Conservation (phyloP, 2,888 invertebrate species). For the Cybosia mesomella region DNA sequence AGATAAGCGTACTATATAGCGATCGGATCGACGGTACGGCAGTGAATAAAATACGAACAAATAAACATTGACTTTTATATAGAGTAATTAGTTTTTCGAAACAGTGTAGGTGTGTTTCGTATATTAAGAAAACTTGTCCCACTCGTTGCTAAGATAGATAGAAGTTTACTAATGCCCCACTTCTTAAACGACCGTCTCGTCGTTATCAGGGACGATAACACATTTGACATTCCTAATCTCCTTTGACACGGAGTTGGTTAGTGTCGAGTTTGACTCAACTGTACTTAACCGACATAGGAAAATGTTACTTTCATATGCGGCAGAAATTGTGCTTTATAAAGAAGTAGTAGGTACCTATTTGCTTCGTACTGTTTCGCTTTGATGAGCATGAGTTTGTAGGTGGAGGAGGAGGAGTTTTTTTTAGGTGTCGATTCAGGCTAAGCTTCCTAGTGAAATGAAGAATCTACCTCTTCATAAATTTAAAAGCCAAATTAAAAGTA, state of each 20-base stretch:
- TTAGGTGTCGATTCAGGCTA: too few relatives aligned
- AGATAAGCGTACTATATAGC: too few relatives aligned
- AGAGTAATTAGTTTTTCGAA: not conserved
- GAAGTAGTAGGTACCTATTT: not conserved
- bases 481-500: too few relatives aligned
- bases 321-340: not conserved
- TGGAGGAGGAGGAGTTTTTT: not conserved
- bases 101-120: not conserved
- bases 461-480: too few relatives aligned
- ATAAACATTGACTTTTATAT: not conserved
- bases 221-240: constrained; percentile 41
- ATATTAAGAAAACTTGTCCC: not conserved
- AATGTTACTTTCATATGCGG: not conserved
- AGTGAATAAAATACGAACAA: not conserved
- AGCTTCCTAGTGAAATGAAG: too few relatives aligned
- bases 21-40: too few relatives aligned
- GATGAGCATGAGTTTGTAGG: not conserved
- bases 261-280: constrained; percentile 21
- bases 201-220: constrained; percentile 40
- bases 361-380: not conserved
- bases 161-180: constrained; percentile 27
- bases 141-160: constrained; percentile 1
- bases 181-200: constrained; percentile 16
- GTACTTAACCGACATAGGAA: not conserved
- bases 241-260: constrained; percentile 24